Conservation (phyloP, 2,797 vertebrate species). For the Karalla daura region DNA sequence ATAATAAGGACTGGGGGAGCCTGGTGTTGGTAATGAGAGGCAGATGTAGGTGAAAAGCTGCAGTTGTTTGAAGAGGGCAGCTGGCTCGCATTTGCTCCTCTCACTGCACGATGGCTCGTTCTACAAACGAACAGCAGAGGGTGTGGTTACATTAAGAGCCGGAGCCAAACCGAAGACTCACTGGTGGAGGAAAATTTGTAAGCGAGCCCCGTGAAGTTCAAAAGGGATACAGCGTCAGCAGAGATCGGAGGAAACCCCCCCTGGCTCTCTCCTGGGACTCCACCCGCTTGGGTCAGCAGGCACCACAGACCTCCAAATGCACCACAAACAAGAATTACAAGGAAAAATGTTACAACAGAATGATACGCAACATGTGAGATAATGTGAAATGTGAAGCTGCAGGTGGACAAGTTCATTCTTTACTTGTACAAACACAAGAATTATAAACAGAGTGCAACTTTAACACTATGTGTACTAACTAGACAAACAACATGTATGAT, state of each 20-base stretch:
- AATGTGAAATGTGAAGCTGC: too few relatives aligned
- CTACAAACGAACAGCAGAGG: slow-evolving; percentile 63
- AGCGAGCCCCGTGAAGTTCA: slow-evolving; percentile 12
- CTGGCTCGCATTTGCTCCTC: slow-evolving; percentile 12
- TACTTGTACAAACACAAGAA: too few relatives aligned
- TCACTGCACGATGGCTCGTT: slow-evolving; percentile 8
- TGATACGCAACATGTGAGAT: too few relatives aligned
- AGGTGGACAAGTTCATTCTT: too few relatives aligned
- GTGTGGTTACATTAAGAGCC: slow-evolving; percentile 36
- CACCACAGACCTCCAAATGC: slow-evolving; percentile 4
- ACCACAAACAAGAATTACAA: slow-evolving; percentile 4
- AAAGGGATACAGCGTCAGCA: slow-evolving; percentile 12
- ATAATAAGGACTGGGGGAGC: not conserved
- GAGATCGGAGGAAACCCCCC: slow-evolving; percentile 31
- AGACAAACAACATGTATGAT: too few relatives aligned
- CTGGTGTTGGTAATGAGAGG: slow-evolving; percentile 2
- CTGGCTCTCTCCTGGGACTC: slow-evolving; percentile 12
- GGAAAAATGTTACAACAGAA: not conserved
- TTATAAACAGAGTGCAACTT: too few relatives aligned
- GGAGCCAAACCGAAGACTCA: slow-evolving; percentile 14
- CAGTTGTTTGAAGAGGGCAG: slow-evolving; percentile 15
- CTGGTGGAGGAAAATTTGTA: slow-evolving; percentile 4
- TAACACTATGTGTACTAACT: too few relatives aligned
- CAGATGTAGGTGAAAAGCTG: slow-evolving; percentile 28
- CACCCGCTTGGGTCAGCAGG: slow-evolving; percentile 20